Base-by-base conservation (phyloP, 2,797 vertebrate species). In the Chromobotia macracanthus region DNA sequence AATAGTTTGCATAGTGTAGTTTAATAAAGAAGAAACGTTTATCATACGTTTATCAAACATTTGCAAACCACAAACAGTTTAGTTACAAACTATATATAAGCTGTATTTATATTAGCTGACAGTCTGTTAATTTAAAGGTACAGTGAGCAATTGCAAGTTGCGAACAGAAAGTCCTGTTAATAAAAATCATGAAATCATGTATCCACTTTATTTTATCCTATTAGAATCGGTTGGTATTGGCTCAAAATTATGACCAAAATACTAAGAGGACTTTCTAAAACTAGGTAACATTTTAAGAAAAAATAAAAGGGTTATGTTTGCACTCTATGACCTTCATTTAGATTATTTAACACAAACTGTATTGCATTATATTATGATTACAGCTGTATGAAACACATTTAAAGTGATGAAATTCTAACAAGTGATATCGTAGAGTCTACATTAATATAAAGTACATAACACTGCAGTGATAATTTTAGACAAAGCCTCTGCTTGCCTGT, bases 401-500 rank as follows among this genome's bases (percentile, higher is more conserved):
- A 12, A 56, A 56, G 1, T 12, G 9, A 21, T 56, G 9, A 19
- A 21, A 55, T 55, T 21, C 8, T 55, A 19, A 53, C 51, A 56
- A 28, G 25, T 28, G 19, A 15, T 64, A 15, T 70, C 1, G 12
- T 44, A 56, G n/a, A 38, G 35, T 21, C 5, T 13, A 21, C 21
- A 65, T 18, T 13, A 55, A 53, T 44, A 46, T 44, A 55, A 70
- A 5, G 3, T 31, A 28, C 25, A 55, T 16, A 70, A 0, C n/a
- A 65, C 23, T 31, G 50, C 35, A 65, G 41, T 61, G 58, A 85
- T 77, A 51, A 89, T 88, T 79, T 80, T 84, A 89, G 82, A 87
- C 83, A 89, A 88, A 89, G 86, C 76, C 86, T 87, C 87, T 87
- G 81, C 81, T 80, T 64, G 71, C 84, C 90, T 87, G 93, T 93